A percentile compares a stretch with the other conserved stretches of the same genome.
These are phyloP conservation scores for Ophiothrix spiculata DNA, from an alignment of 35 echinoderm and acorn worm species.

Conservation along the genomic window DNA sequence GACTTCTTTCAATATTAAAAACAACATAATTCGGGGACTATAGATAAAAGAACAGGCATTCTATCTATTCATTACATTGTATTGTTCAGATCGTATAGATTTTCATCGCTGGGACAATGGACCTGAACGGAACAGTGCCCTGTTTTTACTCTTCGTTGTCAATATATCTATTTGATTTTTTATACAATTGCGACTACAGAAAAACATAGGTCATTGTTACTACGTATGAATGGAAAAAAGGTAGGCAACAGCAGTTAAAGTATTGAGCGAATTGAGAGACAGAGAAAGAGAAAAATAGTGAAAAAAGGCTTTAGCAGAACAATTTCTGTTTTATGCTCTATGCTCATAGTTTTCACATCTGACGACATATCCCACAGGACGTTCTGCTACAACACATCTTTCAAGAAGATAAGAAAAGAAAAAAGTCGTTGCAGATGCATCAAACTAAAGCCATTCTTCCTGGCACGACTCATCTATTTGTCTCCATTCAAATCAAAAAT, in stretches of 20 bases:
- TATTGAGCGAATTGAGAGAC: neutral
- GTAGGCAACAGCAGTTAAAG: neutral
- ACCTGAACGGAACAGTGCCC: neutral
- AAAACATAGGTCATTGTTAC: conserved; percentile 11
- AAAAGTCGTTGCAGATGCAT: neutral
- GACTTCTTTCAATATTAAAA: conserved; percentile 16
- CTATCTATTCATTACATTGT: neutral
- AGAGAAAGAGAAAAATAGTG: neutral
- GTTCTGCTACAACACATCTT: neutral
- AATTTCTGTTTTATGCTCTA: neutral
- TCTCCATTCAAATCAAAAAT: neutral
- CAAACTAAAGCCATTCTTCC: neutral
- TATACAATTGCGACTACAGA: conserved; percentile 4
- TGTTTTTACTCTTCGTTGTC: neutral
- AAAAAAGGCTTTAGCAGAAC: neutral
- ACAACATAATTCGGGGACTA: conserved; percentile 1
- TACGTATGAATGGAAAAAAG: neutral
- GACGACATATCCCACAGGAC: neutral
- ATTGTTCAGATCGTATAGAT: neutral
- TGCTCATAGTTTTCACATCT: neutral
- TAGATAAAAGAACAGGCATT: neutral
- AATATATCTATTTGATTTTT: conserved; percentile 17
- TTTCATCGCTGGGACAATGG: neutral
- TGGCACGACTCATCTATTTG: conserved; percentile 6
- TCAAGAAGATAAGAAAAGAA: neutral